A percentile compares a stretch with the other conserved stretches of the same genome.
These are phyloP conservation scores for Ophthalmolycus amberensis DNA, from an alignment of 2,113 vertebrate species.

Conservation along the genomic window DNA sequence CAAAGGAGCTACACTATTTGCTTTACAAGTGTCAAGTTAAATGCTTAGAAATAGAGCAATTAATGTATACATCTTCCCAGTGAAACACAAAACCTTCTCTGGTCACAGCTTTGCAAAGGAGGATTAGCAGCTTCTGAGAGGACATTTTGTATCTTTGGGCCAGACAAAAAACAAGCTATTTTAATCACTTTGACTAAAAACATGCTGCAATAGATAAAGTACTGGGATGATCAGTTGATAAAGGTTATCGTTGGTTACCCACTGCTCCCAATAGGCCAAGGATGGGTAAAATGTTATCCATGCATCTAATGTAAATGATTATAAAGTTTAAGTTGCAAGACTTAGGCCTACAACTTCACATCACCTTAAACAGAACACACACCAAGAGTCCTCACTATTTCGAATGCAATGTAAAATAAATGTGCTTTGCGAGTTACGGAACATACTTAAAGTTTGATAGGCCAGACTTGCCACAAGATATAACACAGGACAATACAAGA, in stretches of 20 bases:
- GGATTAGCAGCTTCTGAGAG: not conserved
- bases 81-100: not conserved
- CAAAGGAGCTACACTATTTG: not conserved
- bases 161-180: not conserved
- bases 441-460: not conserved
- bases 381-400: rapidly evolving
- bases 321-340: not conserved
- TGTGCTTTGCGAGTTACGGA: not conserved
- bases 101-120: no score
- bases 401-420: not conserved
- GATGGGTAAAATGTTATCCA: no score
- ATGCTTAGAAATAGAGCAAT: not conserved
- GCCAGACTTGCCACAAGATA: not conserved
- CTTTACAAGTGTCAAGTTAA: no score
- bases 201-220: no score
- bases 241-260: not conserved
- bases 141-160: not conserved
- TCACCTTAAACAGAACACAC: not conserved
- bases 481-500: slow-evolving; percentile 38
- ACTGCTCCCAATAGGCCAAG: no score
- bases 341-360: not conserved
- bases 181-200: not conserved
- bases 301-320: no score
- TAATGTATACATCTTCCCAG: not conserved
- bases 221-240: not conserved